Evolutionary conservation across 2,113 vertebrate genomes (phyloP), one percentile per base, ranked within the genome.

Genomic region (Pongo abelii): DNA sequence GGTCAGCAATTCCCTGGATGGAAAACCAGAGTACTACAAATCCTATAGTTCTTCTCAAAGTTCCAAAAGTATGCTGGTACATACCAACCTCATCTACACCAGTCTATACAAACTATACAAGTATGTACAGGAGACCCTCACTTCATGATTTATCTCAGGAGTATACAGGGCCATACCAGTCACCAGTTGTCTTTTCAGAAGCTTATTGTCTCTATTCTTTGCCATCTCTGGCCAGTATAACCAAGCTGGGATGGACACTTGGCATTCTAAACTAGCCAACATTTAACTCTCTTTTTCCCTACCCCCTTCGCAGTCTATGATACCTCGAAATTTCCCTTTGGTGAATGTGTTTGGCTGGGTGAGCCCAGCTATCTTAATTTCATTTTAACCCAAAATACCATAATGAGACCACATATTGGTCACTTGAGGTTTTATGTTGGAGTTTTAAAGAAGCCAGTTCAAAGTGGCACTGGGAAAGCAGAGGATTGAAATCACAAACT

Each of bases 321-420:
- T 96, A 75, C 87, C 64, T 94, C 85, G 50, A 43, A 97, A 86
- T 77, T 93, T 94, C 80, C 52, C 38, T 57, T 70, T 96, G 70
- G 89, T 94, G 22, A 93, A 91, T 89, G 74, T 94, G 35, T 94
- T 93, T 94, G 78, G 74, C 79, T 79, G 18, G 77, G 32, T 91
- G 61, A 97, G n/a, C 32, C 61, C 81, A 94, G 85, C 55, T 96
- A 96, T 92, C 93, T 97, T 91, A 85, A 89, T 91, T 80, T 91
- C 25, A 94, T 95, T 97, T 98, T 95, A 93, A 97, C 85, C 96
- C 86, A 95, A 97, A 97, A 97, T 93, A 70, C 89, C 89, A 97
- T 89, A 91, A 97, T 81, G 74, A 94, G 81, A 96, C 86, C 83
- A 97, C 89, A 96, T 77, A 95, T 43, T 92, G 89, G 96, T 97